Evolutionary conservation across 2,797 vertebrate genomes (phyloP).

Genomic region (Mico argentatus): DNA sequence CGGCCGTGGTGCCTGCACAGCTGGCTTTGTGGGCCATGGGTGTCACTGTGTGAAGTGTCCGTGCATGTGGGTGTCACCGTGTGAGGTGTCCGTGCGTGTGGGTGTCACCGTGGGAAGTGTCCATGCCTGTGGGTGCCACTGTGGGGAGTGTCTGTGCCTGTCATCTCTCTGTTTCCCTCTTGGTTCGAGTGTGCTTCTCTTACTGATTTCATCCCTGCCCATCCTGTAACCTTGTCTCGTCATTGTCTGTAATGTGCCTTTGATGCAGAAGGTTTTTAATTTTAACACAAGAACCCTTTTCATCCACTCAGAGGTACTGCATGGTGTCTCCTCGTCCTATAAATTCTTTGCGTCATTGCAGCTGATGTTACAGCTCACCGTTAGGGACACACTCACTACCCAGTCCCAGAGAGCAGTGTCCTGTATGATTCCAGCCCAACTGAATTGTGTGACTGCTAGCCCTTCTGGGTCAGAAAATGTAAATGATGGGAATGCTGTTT

Average conservation of each 20-base stretch:
- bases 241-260: fast-evolving
- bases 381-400: fast-evolving
- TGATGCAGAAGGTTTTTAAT: neutral
- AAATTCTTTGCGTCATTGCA: fast-evolving
- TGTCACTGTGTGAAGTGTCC: too few species aligned
- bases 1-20: neutral
- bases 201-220: fast-evolving
- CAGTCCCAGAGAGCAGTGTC: neutral
- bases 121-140: too few species aligned
- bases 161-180: fast-evolving
- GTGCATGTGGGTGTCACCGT: too few species aligned
- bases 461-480: neutral
- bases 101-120: too few species aligned
- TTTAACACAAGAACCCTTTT: fast-evolving
- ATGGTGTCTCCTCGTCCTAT: fast-evolving
- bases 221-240: fast-evolving
- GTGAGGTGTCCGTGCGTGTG: fast-evolving
- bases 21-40: neutral
- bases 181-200: fast-evolving
- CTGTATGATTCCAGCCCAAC: fast-evolving
- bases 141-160: fast-evolving
- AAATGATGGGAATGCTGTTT: fast-evolving
- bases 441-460: neutral
- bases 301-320: neutral
- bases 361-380: too few species aligned